phyloP scores from a whole-genome alignment of 2,797 vertebrate genomes.

The Apodemus agrarius region DNA sequence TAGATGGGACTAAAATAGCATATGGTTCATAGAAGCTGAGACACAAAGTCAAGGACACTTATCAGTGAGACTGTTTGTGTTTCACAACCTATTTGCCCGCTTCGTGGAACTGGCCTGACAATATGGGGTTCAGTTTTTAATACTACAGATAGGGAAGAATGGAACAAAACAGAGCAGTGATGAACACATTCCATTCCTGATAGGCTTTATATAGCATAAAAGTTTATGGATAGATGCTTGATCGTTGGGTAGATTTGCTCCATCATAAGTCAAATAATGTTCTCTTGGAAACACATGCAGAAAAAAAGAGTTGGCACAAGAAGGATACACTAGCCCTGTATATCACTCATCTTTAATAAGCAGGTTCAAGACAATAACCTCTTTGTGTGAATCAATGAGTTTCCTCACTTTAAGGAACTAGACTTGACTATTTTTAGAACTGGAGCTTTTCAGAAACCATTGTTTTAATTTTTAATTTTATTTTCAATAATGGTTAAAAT shows the following conservation, averaged over 20 bases:
- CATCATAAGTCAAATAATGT: slow-evolving; percentile 28
- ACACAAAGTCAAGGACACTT: background rate
- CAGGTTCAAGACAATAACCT: background rate
- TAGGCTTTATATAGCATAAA: background rate
- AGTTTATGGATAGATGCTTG: background rate
- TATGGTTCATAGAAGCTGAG: background rate
- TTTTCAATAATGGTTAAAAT: background rate
- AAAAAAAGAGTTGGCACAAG: background rate
- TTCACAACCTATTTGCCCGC: background rate
- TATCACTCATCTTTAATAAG: slow-evolving; percentile 6
- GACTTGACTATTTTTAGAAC: background rate
- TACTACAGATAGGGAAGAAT: background rate
- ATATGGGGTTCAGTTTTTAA: background rate
- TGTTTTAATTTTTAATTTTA: background rate
- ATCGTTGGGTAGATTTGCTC: slow-evolving; percentile 12
- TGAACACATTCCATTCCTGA: background rate
- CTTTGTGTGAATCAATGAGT: background rate
- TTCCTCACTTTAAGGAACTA: background rate
- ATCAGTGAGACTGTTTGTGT: background rate
- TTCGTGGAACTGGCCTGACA: background rate
- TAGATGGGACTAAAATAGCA: background rate
- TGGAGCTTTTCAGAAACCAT: background rate
- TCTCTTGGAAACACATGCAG: background rate
- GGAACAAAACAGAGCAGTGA: background rate
- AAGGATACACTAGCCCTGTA: background rate